Evolutionary conservation across 2,797 vertebrate species (phyloP).

Genomic region (Pitangus sulphuratus): DNA sequence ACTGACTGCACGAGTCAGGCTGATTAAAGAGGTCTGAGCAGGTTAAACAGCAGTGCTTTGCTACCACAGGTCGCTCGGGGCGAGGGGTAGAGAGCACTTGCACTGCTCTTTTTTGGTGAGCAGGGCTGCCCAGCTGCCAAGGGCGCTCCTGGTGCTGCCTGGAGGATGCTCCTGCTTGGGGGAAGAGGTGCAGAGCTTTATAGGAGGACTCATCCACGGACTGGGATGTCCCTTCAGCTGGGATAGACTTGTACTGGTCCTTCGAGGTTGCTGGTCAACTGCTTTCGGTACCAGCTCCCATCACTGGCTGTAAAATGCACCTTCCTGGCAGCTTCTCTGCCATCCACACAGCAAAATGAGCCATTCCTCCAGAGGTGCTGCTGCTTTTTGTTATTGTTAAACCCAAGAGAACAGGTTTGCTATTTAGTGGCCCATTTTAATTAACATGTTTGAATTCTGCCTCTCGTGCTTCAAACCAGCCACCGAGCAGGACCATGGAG

Average conservation of each 20-base stretch:
- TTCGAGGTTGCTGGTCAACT: rapidly evolving
- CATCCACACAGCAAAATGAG: rapidly evolving
- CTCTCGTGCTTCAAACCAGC: background rate
- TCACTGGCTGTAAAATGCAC: background rate
- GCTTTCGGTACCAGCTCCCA: background rate
- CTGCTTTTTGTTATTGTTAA: background rate
- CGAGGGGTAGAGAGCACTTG: rapidly evolving
- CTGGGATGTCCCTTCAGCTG: background rate
- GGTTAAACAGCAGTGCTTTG: background rate
- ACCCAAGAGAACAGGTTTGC: background rate
- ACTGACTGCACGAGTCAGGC: rapidly evolving
- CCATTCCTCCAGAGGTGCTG: background rate
- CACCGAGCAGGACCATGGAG: background rate
- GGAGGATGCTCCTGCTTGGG: background rate
- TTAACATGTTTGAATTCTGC: background rate
- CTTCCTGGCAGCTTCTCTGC: background rate
- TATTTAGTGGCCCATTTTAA: background rate
- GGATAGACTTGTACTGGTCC: rapidly evolving
- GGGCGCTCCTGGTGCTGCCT: background rate
- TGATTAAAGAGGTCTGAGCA: background rate
- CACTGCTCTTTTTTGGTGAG: background rate
- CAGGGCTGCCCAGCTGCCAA: rapidly evolving
- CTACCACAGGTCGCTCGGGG: too few species aligned
- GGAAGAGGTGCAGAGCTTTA: background rate
- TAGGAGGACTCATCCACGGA: background rate